phyloP scores from a whole-genome alignment of 1,140 invertebrate genomes.

The Drosophila parabipectinata region DNA sequence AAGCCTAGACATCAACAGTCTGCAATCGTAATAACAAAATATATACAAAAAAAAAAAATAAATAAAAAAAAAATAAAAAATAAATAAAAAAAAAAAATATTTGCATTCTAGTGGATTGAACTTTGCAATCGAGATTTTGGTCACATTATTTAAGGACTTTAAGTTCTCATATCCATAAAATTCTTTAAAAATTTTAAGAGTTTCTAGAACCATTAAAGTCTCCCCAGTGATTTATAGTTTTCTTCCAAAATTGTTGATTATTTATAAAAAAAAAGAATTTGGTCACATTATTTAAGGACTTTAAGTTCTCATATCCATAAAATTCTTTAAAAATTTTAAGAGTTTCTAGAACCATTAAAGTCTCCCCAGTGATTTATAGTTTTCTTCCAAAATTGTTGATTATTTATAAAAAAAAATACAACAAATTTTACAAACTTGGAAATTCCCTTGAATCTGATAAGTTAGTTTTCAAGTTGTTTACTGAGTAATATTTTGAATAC shows the following conservation, averaged over 20 bases:
- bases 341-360: too few relatives aligned
- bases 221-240: too few relatives aligned
- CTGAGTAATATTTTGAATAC: background rate
- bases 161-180: too few relatives aligned
- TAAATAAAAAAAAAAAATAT: constrained; percentile 10
- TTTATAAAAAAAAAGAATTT: too few relatives aligned
- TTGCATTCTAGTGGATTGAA: constrained; percentile 36
- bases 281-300: too few relatives aligned
- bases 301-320: too few relatives aligned
- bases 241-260: too few relatives aligned
- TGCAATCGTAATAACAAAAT: constrained; percentile 31
- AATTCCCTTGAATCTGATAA: background rate
- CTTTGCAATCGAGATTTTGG: constrained; percentile 26
- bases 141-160: background rate
- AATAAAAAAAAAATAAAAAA: constrained; percentile 11
- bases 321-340: too few relatives aligned
- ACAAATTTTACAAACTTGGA: background rate
- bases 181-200: background rate
- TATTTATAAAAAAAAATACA: too few relatives aligned
- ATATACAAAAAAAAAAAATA: constrained; percentile 5
- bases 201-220: too few relatives aligned
- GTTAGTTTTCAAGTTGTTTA: background rate
- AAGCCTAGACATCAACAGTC: constrained; percentile 66
- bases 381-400: too few relatives aligned
- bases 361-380: too few relatives aligned